phyloP scores from a whole-genome alignment of 1,140 invertebrate species.

The Nylanderia fulva region DNA sequence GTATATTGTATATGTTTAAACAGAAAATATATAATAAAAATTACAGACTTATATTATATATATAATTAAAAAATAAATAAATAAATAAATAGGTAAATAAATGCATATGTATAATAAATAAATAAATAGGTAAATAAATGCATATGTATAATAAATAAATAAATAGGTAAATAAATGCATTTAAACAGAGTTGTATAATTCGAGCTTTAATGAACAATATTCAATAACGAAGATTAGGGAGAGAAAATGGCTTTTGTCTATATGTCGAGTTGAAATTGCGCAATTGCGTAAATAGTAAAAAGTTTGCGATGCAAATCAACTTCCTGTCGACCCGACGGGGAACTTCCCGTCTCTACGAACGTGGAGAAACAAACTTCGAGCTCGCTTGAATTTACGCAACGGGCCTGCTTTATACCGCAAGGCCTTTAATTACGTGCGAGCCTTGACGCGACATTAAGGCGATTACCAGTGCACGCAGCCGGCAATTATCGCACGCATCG shows the following conservation, averaged over 20 bases:
- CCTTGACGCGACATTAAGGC: background rate
- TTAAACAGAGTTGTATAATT: background rate
- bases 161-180: too few relatives aligned
- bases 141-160: too few relatives aligned
- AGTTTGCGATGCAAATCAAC: constrained; percentile 35
- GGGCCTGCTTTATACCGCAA: background rate
- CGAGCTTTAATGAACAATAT: background rate
- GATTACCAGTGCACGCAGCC: background rate
- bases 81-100: too few relatives aligned
- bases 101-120: too few relatives aligned
- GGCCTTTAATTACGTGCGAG: constrained; percentile 2
- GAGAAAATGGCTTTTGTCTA: background rate
- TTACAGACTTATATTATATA: too few relatives aligned
- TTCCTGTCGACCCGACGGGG: background rate
- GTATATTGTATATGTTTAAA: too few relatives aligned
- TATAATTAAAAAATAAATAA: too few relatives aligned
- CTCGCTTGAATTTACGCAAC: background rate
- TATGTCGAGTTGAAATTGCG: background rate
- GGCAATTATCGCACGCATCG: constrained; percentile 8
- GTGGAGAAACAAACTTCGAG: constrained; percentile 6
- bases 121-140: too few relatives aligned
- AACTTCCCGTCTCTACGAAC: constrained; percentile 16
- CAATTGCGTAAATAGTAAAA: constrained; percentile 21
- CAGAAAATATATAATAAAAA: too few relatives aligned
- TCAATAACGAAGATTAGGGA: background rate